These are phyloP conservation scores for Brenthis hecate DNA, from an alignment of 2,888 invertebrate genomes.

Conservation along the genomic window DNA sequence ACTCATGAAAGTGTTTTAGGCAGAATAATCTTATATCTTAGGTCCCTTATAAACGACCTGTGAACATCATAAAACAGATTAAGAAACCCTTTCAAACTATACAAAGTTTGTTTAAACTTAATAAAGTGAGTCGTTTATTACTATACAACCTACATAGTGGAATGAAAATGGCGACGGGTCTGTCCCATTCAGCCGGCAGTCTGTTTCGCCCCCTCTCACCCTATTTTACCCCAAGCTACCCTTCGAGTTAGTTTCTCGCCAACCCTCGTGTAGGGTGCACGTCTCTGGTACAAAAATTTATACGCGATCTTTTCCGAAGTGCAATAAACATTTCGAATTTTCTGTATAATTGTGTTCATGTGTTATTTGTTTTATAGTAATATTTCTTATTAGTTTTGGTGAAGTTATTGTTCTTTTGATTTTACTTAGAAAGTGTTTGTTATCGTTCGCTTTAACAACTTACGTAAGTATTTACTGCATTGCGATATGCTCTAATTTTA, in stretches of 20 bases:
- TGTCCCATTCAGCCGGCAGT: constrained; percentile 44
- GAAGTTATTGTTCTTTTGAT: constrained; percentile 49
- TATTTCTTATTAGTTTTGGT: constrained; percentile 46
- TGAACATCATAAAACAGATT: constrained; percentile 32
- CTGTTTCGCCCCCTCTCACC: constrained; percentile 57
- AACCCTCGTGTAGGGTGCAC: constrained; percentile 48
- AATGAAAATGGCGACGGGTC: constrained; percentile 42
- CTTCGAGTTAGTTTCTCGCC: constrained; percentile 63
- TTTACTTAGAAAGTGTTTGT: constrained; percentile 54
- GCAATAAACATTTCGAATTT: constrained; percentile 64
- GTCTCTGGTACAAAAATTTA: constrained; percentile 44
- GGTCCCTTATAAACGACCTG: constrained; percentile 12
- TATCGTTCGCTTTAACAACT: constrained; percentile 55
- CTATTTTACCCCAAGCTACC: constrained; percentile 57
- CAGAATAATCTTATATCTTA: constrained; percentile 20
- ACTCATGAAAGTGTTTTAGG: constrained; percentile 12
- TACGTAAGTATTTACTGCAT: constrained; percentile 80
- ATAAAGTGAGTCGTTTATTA: constrained; percentile 45
- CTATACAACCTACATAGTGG: constrained; percentile 37
- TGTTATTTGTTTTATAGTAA: constrained; percentile 45
- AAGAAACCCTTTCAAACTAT: constrained; percentile 35
- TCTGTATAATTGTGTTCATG: constrained; percentile 47
- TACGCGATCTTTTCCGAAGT: constrained; percentile 70
- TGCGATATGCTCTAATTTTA: constrained; percentile 60
- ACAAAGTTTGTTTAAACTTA: constrained; percentile 41